Conservation (phyloP, 2,113 vertebrate species). For the Circaetus cinerascens region DNA sequence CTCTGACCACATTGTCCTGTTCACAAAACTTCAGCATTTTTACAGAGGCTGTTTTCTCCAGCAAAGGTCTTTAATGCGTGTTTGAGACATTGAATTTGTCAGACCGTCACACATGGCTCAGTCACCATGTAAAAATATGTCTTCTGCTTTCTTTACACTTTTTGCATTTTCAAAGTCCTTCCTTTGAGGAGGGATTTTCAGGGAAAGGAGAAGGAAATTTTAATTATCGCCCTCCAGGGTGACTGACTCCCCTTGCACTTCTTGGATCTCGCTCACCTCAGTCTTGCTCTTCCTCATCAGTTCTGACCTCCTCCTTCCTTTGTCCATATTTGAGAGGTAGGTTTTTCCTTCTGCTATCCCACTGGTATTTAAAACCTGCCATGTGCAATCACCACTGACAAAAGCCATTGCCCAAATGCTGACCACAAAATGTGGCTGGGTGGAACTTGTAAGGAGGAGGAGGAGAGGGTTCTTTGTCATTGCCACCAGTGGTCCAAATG, state of each 20-base stretch:
- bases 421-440: not conserved
- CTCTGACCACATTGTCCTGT: too few relatives aligned
- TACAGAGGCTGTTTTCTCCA: too few relatives aligned
- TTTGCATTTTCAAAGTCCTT: not conserved
- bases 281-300: not conserved
- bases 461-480: not conserved
- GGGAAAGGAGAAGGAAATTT: not conserved
- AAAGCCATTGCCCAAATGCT: not conserved
- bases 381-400: not conserved
- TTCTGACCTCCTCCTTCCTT: not conserved
- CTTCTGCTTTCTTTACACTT: not conserved
- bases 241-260: fast-evolving
- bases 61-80: too few relatives aligned
- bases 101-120: too few relatives aligned
- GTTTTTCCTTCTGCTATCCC: not conserved
- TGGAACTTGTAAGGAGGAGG: not conserved
- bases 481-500: not conserved
- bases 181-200: not conserved
- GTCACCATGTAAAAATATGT: not conserved
- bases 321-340: not conserved
- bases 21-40: too few relatives aligned
- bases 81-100: too few relatives aligned
- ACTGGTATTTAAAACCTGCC: not conserved
- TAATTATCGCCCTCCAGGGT: not conserved
- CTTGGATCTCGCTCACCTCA: not conserved